A percentile compares a stretch with the other conserved stretches of the same genome.
Conservation (phyloP, 1,140 invertebrate genomes). For the Drosophila setifemur region DNA sequence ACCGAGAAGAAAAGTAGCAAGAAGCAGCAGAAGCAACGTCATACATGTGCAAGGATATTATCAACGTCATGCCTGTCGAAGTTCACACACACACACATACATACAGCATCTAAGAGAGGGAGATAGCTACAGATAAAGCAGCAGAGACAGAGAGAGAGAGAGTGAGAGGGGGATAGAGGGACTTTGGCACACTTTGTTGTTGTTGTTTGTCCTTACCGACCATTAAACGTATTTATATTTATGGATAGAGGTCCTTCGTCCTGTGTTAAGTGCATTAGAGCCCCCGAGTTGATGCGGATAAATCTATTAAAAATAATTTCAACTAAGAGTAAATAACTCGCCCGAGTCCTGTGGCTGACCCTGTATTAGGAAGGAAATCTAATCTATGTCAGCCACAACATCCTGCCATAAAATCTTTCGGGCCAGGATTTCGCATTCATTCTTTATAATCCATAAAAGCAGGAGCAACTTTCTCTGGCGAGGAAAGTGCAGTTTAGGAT, state of each 20-base stretch:
- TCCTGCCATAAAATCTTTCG: conserved; percentile 7
- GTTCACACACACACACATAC: conserved; percentile 37
- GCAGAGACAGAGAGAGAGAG: not conserved
- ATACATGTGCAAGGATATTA: conserved; percentile 80
- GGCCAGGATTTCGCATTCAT: not conserved
- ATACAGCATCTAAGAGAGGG: conserved; percentile 5
- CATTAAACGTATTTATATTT: conserved; percentile 76
- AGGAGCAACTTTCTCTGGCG: conserved; percentile 1
- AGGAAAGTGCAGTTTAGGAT: conserved; percentile 1
- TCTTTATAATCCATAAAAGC: conserved; percentile 16
- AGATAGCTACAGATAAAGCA: not conserved
- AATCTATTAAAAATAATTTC: conserved; percentile 72
- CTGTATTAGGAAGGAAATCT: conserved; percentile 53
- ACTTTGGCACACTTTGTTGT: conserved; percentile 56
- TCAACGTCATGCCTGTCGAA: conserved; percentile 77
- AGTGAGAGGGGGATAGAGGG: conserved; percentile 1
- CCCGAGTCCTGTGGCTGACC: conserved; percentile 49
- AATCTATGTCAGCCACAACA: conserved; percentile 59
- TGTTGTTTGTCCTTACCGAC: conserved; percentile 49
- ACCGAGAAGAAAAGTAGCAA: conserved; percentile 11
- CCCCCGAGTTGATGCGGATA: conserved; percentile 47
- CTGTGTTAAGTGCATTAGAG: conserved; percentile 58
- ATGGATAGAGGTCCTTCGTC: conserved; percentile 30
- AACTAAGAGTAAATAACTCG: conserved; percentile 55
- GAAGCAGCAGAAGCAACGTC: conserved; percentile 64